Evolutionary conservation across 2,113 vertebrate genomes (phyloP).

Genomic region (Vombatus ursinus): DNA sequence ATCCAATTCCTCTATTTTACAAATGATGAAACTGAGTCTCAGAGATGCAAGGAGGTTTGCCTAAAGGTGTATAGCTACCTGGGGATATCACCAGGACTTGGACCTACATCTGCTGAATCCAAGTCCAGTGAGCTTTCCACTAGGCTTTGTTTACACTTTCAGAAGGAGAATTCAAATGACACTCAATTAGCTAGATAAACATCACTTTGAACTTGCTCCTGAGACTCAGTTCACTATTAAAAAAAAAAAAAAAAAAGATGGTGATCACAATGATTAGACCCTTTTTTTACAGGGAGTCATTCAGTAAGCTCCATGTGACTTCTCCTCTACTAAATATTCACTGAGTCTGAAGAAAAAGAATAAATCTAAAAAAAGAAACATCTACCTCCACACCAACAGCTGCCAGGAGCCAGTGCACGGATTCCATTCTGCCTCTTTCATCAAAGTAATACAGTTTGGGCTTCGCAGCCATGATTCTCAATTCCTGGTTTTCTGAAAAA

Average conservation of each 20-base stretch:
- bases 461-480: conserved; percentile 82
- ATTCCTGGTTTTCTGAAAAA: conserved; percentile 12
- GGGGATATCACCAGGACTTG: neutral
- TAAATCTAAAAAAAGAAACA: neutral
- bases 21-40: neutral
- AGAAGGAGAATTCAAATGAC: too few species aligned
- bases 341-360: neutral
- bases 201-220: neutral
- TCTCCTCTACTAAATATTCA: neutral
- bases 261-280: neutral
- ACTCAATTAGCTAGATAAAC: neutral
- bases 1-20: neutral
- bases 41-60: neutral
- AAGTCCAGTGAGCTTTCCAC: too few species aligned
- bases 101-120: neutral
- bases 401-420: conserved; percentile 89
- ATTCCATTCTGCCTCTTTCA: conserved; percentile 89
- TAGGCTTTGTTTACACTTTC: too few species aligned
- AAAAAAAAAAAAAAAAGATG: neutral
- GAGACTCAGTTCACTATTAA: neutral
- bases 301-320: neutral
- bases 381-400: conserved; percentile 85
- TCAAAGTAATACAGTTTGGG: conserved; percentile 86
- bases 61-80: neutral
- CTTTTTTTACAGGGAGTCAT: neutral